Evolutionary conservation across 1,140 invertebrate species (phyloP), one percentile per base, ranked within the genome.

Genomic region (Hyles vespertilio): DNA sequence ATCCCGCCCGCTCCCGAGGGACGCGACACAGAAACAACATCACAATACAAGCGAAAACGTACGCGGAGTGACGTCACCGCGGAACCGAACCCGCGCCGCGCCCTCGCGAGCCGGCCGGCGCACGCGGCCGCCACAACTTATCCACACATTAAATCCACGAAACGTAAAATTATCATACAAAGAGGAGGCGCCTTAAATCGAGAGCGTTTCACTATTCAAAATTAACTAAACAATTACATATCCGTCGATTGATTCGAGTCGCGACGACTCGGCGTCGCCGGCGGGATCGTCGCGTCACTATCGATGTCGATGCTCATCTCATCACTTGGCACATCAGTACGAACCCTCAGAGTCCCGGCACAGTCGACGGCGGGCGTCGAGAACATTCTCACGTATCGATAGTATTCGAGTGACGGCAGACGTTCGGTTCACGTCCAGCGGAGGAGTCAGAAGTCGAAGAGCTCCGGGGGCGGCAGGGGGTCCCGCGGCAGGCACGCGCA

Each of bases 391-490:
- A 0, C 22, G n/a, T n/a, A 22, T 22, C 22, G 22, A 22, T 22
- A 22, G 22, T 2, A 3, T 48, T 48, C n/a, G 12, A 48, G 12
- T 48, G 12, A 48, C 46, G 10, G 3, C n/a, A 2, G 46, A n/a
- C n/a, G n/a, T 22, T 3, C 2, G n/a, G n/a, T 48, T 22, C n/a
- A 10, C 3, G 40, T 22, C 22, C 22, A n/a, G n/a, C 22, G 22
- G 22, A n/a, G 22, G 22, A 22, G 22, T 71, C 61, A 84, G 56
- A 84, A 85, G 58, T 85, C 76, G 76, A 87, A 87, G 8, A 83
- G 68, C 53, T 84, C 84, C 4, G 82, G 84, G 22, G 84, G 84
- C 11, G 84, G 84, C 10, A 87, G 81, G 3, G 82, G 81, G n/a
- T 81, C 79, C 43, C 65, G 55, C 5, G 81, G 81, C 11, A 83